Conservation (phyloP, 2,113 vertebrate species). For the Redunca redunca region DNA sequence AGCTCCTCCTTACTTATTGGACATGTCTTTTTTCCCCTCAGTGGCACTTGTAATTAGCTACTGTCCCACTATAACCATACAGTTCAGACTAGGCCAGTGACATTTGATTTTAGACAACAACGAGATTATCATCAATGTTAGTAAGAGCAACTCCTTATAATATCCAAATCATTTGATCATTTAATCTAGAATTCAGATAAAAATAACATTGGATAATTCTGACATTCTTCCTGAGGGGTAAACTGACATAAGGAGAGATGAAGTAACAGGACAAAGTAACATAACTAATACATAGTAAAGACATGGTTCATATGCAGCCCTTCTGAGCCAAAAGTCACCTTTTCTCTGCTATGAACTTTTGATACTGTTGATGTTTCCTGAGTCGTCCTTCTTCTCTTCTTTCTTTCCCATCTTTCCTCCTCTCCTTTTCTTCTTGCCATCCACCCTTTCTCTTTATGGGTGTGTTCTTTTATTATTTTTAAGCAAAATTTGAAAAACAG, state of each 20-base stretch:
- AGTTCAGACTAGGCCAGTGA: background rate
- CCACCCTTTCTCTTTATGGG: background rate
- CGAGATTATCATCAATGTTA: background rate
- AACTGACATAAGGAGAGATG: background rate
- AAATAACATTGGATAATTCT: background rate
- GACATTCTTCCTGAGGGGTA: background rate
- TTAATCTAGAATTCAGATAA: background rate
- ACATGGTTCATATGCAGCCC: background rate
- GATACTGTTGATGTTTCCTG: background rate
- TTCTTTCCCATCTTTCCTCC: background rate
- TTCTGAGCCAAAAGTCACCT: background rate
- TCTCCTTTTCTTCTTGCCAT: background rate
- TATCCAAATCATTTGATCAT: background rate
- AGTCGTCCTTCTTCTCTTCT: background rate
- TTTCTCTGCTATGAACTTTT: background rate
- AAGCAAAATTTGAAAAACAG: background rate
- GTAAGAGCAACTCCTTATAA: background rate
- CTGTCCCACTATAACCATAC: background rate
- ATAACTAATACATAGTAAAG: background rate
- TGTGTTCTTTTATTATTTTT: background rate
- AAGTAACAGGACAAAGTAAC: background rate
- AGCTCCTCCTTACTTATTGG: background rate
- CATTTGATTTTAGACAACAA: background rate
- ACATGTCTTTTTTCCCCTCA: background rate
- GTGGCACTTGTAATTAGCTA: background rate